These are phyloP conservation scores for Isoperla grammatica DNA, from an alignment of 2,888 invertebrate species.

Conservation along the genomic window DNA sequence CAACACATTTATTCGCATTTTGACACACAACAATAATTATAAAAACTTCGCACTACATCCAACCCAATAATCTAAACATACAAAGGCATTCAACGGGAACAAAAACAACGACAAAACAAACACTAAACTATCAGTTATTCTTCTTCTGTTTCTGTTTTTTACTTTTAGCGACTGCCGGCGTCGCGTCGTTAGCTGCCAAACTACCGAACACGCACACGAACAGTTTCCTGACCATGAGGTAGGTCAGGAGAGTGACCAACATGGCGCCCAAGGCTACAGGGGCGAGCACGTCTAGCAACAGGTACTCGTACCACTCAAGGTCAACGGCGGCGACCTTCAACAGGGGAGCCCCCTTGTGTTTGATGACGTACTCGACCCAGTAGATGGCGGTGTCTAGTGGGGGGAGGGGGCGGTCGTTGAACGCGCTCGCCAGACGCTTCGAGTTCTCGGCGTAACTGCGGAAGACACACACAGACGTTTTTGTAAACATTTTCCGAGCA, in stretches of 20 bases:
- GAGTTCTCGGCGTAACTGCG: constrained; percentile 19
- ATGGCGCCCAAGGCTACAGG: neutral
- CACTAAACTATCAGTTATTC: too few species aligned
- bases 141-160: too few species aligned
- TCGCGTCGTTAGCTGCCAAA: neutral
- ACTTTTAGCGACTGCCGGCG: too few species aligned
- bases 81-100: too few species aligned
- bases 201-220: neutral
- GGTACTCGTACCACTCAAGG: constrained; percentile 43
- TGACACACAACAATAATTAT: too few species aligned
- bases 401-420: constrained; percentile 51
- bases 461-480: too few species aligned
- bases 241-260: neutral
- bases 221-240: constrained; percentile 15
- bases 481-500: too few species aligned
- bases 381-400: constrained; percentile 56
- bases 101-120: too few species aligned
- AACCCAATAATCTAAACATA: too few species aligned
- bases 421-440: constrained; percentile 36
- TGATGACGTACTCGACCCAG: constrained; percentile 61
- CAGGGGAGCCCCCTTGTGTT: constrained; percentile 43
- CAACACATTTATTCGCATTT: too few species aligned
- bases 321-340: constrained; percentile 43
- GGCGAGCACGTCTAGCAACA: constrained; percentile 40
- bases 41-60: too few species aligned